A percentile compares a stretch with the other conserved stretches of the same genome.
phyloP scores from a whole-genome alignment of 2,113 vertebrate species.

The Takifugu flavidus region DNA sequence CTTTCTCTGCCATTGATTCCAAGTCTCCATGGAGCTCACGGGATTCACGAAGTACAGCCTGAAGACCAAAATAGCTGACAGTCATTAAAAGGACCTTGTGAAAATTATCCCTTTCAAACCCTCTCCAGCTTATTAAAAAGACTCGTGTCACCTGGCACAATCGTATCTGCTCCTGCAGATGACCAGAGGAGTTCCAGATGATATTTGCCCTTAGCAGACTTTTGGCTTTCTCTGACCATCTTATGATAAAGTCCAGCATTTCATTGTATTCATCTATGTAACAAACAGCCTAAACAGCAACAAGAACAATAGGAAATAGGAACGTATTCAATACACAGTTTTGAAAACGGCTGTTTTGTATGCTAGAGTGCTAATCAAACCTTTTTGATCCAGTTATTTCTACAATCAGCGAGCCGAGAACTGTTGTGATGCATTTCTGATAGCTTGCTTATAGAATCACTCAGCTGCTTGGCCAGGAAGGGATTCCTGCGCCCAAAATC shows the following conservation, averaged over 20 bases:
- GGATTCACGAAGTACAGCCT: conserved; percentile 90
- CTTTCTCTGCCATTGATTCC: conserved; percentile 86
- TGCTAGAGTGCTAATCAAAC: conserved; percentile 52
- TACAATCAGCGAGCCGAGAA: conserved; percentile 79
- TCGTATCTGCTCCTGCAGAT: conserved; percentile 87
- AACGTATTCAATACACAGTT: neutral
- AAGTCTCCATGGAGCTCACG: conserved; percentile 86
- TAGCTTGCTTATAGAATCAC: conserved; percentile 81
- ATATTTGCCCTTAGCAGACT: conserved; percentile 82
- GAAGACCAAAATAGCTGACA: neutral
- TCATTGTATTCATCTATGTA: conserved; percentile 90
- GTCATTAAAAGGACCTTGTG: no score
- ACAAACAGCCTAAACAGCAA: conserved; percentile 73
- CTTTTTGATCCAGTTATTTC: conserved; percentile 84
- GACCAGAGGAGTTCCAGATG: conserved; percentile 85
- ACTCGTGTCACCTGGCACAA: conserved; percentile 81
- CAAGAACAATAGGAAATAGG: neutral
- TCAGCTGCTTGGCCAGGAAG: conserved; percentile 82
- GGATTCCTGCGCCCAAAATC: conserved; percentile 83
- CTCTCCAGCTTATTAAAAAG: neutral
- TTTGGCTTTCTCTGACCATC: conserved; percentile 89
- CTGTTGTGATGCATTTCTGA: conserved; percentile 85
- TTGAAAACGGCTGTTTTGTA: neutral
- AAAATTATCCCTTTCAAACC: no score
- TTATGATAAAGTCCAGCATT: conserved; percentile 84